Evolutionary conservation across 2,797 vertebrate genomes (phyloP), one percentile per base, ranked within the genome.

Genomic region (Chelmon rostratus): DNA sequence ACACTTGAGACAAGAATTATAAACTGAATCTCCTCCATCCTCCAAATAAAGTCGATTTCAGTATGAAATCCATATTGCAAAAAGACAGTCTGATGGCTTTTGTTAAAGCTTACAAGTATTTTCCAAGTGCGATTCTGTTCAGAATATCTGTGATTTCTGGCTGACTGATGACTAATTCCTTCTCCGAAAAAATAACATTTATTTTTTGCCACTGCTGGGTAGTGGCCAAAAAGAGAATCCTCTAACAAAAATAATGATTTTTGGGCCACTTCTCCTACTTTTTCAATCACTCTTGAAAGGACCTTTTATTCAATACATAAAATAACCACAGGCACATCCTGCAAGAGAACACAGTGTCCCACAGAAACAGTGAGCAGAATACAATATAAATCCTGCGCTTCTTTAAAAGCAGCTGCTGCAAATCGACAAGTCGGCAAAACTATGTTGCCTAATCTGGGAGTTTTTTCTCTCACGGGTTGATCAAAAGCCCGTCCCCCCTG

Each of bases 261-360:
- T 68, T 25, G 33, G 4, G 16, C 23, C 12, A 28, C 33, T 15
- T 78, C 21, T 50, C 71, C 44, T 46, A 8, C 25, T 70, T 83
- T 84, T 79, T 62, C 61, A 68, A 52, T 79, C 37, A 72, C 49
- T 64, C 37, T 54, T 58, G 16, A 66, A 63, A 87, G 58, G 6
- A 57, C 23, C 21, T 73, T 86, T 64, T 53, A 66, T 68, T 70
- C 59, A 75, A 18, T 10, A 50, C 62, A 86, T 71, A 61, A 79
- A 83, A 80, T 58, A 78, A 74, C 68, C 13, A 50, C 49, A 70
- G 49, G 38, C 38, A 46, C 3, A 49, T 28, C 68, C 37, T 5
- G 23, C 46, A 50, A 56, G 57, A 78, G 58, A 82, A 77, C n/a
- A 64, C 63, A 73, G 58, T 40, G 67, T 61, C 53, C 46, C 42